phyloP scores from a whole-genome alignment of 2,888 invertebrate species.

The Chrysolina haemoptera region DNA sequence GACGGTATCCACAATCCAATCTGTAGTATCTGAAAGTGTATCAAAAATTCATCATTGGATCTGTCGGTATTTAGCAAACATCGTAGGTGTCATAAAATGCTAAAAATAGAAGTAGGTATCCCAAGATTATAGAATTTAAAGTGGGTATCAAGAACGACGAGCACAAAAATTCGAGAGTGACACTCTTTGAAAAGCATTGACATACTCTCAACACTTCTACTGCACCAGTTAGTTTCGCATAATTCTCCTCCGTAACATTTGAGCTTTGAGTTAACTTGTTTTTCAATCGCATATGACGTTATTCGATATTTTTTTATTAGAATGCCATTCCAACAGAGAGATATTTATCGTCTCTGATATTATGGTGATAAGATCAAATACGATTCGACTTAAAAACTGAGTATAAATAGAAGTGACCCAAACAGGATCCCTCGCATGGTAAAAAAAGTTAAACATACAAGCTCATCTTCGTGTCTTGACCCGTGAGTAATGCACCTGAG shows the following conservation, averaged over 20 bases:
- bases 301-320: background rate
- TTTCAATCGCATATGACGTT: background rate
- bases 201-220: too few species aligned
- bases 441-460: constrained; percentile 15
- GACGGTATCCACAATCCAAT: background rate
- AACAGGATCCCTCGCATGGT: constrained; percentile 4
- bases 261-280: background rate
- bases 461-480: constrained; percentile 34
- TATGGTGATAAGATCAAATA: background rate
- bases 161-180: too few species aligned
- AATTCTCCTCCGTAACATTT: too few species aligned
- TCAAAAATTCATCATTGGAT: too few species aligned
- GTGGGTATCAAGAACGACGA: too few species aligned
- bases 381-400: background rate
- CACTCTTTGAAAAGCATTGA: too few species aligned
- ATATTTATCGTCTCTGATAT: background rate
- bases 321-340: background rate
- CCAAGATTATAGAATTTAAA: too few species aligned
- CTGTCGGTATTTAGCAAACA: too few species aligned
- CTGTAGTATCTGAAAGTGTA: too few species aligned
- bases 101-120: too few species aligned
- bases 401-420: constrained; percentile 22
- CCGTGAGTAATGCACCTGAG: constrained; percentile 29
- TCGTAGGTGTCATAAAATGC: too few species aligned
- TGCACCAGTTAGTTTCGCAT: too few species aligned